Evolutionary conservation across 1,140 invertebrate species (phyloP).

Genomic region (Brachionus asplanchnoidis): DNA sequence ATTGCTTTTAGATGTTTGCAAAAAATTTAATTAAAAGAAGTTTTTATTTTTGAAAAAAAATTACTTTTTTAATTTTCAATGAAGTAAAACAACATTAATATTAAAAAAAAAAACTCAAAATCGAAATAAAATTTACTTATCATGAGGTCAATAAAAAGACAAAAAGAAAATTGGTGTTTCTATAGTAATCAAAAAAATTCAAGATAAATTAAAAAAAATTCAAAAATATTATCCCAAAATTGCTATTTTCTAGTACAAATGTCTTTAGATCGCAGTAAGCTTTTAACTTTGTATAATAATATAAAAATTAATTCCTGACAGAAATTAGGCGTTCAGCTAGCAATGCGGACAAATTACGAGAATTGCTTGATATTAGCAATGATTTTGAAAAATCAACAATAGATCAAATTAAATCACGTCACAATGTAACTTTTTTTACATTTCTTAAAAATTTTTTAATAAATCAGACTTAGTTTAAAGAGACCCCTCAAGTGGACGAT

Average conservation of each 20-base stretch:
- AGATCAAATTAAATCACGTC: background rate
- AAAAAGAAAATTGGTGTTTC: background rate
- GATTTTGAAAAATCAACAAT: background rate
- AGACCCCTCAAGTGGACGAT: slow-evolving; percentile 24
- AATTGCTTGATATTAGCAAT: background rate
- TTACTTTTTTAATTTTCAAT: too few species aligned
- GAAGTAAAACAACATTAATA: background rate
- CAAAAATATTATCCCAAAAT: background rate
- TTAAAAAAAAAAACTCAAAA: too few species aligned
- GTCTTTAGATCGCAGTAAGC: slow-evolving; percentile 17
- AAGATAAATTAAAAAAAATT: background rate
- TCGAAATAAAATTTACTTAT: background rate
- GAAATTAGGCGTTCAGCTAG: background rate
- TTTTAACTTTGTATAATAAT: too few species aligned
- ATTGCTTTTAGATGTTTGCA: too few species aligned
- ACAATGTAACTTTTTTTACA: background rate
- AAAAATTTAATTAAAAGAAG: too few species aligned
- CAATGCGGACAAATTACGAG: slow-evolving; percentile 6
- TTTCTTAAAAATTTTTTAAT: background rate
- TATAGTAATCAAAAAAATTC: background rate
- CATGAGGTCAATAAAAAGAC: background rate
- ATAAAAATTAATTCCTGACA: background rate
- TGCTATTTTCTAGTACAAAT: background rate
- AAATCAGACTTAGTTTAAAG: background rate
- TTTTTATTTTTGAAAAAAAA: too few species aligned